phyloP scores from a whole-genome alignment of 2,797 vertebrate genomes.

The Aldrovandia affinis region DNA sequence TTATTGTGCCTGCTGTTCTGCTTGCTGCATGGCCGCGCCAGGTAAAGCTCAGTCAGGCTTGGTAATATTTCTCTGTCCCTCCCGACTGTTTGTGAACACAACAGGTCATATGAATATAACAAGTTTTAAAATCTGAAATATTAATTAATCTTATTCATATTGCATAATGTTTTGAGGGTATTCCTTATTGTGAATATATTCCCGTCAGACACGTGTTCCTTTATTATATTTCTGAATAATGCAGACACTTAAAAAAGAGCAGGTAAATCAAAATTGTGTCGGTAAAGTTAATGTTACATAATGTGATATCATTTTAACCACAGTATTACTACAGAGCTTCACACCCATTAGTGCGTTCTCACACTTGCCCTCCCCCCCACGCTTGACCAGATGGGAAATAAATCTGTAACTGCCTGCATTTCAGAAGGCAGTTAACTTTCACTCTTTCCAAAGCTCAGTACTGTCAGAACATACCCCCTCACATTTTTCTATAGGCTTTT shows the following conservation, averaged over 20 bases:
- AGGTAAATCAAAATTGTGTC: neutral
- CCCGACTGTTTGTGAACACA: neutral
- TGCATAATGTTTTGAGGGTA: neutral
- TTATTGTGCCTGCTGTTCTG: no score
- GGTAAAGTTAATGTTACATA: neutral
- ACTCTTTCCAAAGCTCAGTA: neutral
- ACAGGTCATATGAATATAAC: neutral
- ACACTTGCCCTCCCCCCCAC: neutral
- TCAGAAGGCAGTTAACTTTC: neutral
- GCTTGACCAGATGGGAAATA: neutral
- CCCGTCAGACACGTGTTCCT: neutral
- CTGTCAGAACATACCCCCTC: neutral
- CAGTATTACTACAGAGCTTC: no score
- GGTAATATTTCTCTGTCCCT: neutral
- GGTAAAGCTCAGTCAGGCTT: neutral
- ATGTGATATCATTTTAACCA: neutral
- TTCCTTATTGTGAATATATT: neutral
- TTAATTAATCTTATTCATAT: neutral
- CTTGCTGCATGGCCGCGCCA: no score
- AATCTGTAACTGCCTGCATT: neutral
- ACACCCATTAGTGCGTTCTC: neutral
- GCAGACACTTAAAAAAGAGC: neutral
- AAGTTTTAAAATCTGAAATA: neutral
- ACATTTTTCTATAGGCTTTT: neutral
- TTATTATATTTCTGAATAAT: neutral